Percentiles rank a stretch among this genome's conserved stretches.
These are phyloP conservation scores for Dasyurus viverrinus DNA, from an alignment of 2,113 vertebrate genomes.

Conservation along the genomic window DNA sequence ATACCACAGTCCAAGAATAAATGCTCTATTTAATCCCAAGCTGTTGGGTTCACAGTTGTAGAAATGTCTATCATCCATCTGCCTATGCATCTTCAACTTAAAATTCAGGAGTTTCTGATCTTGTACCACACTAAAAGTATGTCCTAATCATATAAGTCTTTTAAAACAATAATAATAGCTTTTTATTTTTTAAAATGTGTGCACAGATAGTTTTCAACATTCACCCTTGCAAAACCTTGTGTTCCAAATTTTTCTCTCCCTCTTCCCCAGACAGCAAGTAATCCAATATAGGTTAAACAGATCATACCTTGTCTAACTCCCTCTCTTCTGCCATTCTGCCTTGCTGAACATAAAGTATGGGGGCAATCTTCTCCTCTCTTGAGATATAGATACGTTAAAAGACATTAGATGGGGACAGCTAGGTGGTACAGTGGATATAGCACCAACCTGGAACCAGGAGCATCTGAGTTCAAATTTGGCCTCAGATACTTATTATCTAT, in stretches of 20 bases:
- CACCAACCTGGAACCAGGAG: too few relatives aligned
- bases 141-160: background rate
- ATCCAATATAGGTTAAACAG: too few relatives aligned
- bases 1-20: background rate
- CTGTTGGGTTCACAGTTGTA: background rate
- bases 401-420: too few relatives aligned
- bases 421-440: too few relatives aligned
- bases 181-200: too few relatives aligned
- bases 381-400: background rate
- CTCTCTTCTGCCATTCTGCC: background rate
- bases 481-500: too few relatives aligned
- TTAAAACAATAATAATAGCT: too few relatives aligned
- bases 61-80: background rate
- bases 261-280: too few relatives aligned
- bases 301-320: background rate
- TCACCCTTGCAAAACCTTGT: too few relatives aligned
- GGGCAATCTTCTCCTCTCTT: background rate
- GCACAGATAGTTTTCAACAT: too few relatives aligned
- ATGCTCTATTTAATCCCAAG: background rate
- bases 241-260: too few relatives aligned
- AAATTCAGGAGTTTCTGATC: background rate
- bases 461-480: too few relatives aligned
- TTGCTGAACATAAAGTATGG: background rate
- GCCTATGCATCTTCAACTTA: background rate
- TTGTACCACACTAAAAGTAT: background rate